Evolutionary conservation across 2,888 invertebrate species (phyloP).

Genomic region (Willowsia nigromaculata): DNA sequence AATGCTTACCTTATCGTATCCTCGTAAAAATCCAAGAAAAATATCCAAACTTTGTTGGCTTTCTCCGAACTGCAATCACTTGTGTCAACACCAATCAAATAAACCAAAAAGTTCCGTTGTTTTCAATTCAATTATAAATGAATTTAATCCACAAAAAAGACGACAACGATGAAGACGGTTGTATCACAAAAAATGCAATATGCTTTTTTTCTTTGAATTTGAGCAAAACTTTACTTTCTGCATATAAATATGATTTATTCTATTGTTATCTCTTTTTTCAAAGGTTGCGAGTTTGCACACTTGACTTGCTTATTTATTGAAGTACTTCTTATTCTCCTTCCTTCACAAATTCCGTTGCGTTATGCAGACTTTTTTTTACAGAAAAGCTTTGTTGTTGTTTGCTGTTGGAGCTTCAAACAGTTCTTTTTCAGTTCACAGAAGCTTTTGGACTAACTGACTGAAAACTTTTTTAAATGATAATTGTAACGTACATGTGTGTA

Average conservation of each 20-base stretch:
- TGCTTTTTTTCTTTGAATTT: neutral
- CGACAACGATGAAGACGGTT: neutral
- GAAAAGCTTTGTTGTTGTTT: neutral
- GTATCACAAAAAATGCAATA: neutral
- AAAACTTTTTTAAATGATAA: neutral
- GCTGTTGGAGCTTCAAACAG: constrained; percentile 36
- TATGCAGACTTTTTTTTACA: neutral
- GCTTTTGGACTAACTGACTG: constrained; percentile 34
- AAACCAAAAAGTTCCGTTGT: constrained; percentile 27
- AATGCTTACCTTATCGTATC: constrained; percentile 8
- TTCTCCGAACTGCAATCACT: constrained; percentile 25
- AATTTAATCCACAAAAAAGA: neutral
- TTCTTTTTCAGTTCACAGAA: constrained; percentile 29
- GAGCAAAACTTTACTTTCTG: constrained; percentile 11
- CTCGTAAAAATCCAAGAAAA: constrained; percentile 17
- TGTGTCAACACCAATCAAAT: constrained; percentile 8
- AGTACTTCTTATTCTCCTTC: constrained; percentile 4
- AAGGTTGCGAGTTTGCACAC: constrained; percentile 47
- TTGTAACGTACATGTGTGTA: neutral
- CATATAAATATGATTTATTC: neutral
- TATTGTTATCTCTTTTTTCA: neutral
- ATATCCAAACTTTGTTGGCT: neutral
- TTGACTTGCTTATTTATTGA: constrained; percentile 53
- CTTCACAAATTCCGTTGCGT: constrained; percentile 31
- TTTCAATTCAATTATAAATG: neutral